phyloP scores from a whole-genome alignment of 1,140 invertebrate genomes.

The Oryctes rhinoceros region DNA sequence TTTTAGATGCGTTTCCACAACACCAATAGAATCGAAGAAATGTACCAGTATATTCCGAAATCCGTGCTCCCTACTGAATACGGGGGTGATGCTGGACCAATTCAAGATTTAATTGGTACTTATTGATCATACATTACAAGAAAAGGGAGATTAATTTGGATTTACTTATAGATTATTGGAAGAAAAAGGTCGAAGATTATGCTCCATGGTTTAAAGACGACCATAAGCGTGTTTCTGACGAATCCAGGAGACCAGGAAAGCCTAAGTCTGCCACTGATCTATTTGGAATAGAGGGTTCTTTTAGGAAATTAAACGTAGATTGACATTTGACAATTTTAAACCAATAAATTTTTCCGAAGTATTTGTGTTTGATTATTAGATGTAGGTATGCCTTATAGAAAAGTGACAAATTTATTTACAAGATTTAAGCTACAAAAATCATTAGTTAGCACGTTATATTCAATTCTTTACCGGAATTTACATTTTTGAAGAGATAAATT shows the following conservation, averaged over 20 bases:
- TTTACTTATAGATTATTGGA: constrained; percentile 62
- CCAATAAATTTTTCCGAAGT: not conserved
- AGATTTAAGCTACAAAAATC: no score
- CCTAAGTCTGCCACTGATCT: constrained; percentile 61
- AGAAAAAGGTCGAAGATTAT: constrained; percentile 64
- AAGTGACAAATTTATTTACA: no score
- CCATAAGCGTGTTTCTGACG: constrained; percentile 65
- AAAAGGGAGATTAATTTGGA: not conserved
- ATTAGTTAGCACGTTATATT: no score
- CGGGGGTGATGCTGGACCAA: constrained; percentile 60
- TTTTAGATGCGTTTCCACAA: constrained; percentile 40
- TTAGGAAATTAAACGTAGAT: constrained; percentile 41
- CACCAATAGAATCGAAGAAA: constrained; percentile 36
- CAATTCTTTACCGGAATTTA: no score
- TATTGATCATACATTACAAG: not conserved
- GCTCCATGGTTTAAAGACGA: constrained; percentile 67
- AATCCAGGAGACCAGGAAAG: constrained; percentile 66
- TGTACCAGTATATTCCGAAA: constrained; percentile 62
- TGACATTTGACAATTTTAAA: not conserved
- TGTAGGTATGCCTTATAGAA: no score
- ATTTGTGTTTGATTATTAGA: not conserved
- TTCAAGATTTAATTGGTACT: constrained; percentile 37
- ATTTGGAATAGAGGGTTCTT: constrained; percentile 42
- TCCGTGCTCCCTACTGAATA: constrained; percentile 66
- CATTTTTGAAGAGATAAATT: no score